phyloP scores from a whole-genome alignment of 2,113 vertebrate genomes.

The Mus pahari region DNA sequence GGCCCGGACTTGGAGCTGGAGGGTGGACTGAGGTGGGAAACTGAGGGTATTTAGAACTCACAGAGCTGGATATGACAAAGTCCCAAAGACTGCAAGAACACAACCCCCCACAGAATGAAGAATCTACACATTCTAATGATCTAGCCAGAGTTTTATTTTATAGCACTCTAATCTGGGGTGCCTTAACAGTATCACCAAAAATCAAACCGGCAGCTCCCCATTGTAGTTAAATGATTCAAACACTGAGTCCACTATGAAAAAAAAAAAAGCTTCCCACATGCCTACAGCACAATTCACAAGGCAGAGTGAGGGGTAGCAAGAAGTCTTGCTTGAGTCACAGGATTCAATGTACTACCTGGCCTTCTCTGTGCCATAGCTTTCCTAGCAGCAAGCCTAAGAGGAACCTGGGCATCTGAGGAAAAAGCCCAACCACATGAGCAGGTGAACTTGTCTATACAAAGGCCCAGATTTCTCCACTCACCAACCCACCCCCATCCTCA shows the following conservation, averaged over 20 bases:
- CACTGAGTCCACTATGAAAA: neutral
- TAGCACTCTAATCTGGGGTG: constrained; percentile 16
- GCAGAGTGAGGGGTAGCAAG: neutral
- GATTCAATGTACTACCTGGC: neutral
- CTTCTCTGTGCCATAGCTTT: constrained; percentile 14
- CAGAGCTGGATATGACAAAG: constrained; percentile 39
- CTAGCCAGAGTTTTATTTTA: neutral
- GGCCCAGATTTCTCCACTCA: neutral
- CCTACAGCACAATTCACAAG: neutral
- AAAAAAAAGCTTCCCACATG: neutral
- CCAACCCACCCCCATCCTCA: neutral
- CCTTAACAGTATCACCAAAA: constrained; percentile 42
- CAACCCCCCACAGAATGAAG: neutral
- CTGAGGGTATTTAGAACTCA: neutral
- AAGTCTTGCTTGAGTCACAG: neutral
- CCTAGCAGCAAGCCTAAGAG: neutral
- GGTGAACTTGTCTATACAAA: neutral
- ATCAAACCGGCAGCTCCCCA: constrained; percentile 35
- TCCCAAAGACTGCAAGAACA: constrained; percentile 15
- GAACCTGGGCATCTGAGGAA: neutral
- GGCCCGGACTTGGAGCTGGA: neutral
- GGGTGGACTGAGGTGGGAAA: neutral
- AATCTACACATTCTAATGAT: neutral
- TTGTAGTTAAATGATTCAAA: constrained; percentile 28
- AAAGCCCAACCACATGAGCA: neutral